These are phyloP conservation scores for Chaetorhynchus papuensis DNA, from an alignment of 2,113 vertebrate genomes.

Conservation along the genomic window DNA sequence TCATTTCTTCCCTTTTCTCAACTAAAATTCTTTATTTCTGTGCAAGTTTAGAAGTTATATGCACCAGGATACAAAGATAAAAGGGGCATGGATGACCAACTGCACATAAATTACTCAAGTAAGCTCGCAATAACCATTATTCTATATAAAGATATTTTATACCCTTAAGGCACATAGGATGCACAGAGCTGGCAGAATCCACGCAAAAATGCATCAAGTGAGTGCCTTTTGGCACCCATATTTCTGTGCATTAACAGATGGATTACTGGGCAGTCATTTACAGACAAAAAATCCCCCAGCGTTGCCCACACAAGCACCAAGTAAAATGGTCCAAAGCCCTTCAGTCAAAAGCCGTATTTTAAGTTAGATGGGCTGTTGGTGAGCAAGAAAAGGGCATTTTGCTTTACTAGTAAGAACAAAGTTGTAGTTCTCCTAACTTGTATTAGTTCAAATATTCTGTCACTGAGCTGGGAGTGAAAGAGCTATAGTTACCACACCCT, in stretches of 20 bases:
- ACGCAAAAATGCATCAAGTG: neutral
- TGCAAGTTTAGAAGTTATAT: neutral
- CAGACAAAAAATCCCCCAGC: neutral
- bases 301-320: neutral
- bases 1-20: neutral
- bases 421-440: neutral
- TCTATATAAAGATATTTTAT: neutral
- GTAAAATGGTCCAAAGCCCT: neutral
- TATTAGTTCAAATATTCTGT: neutral
- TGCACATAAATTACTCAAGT: neutral
- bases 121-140: neutral
- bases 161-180: neutral
- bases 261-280: neutral
- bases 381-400: neutral
- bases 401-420: neutral
- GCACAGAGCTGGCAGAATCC: neutral
- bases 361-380: neutral
- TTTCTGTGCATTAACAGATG: neutral
- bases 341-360: neutral
- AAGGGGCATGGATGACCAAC: neutral
- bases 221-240: neutral
- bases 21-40: neutral
- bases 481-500: neutral
- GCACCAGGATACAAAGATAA: neutral
- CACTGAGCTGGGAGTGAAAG: neutral